Percentiles rank a stretch among this genome's conserved stretches.
Evolutionary conservation across 2,113 vertebrate species (phyloP).

Genomic region (Euleptes europaea): DNA sequence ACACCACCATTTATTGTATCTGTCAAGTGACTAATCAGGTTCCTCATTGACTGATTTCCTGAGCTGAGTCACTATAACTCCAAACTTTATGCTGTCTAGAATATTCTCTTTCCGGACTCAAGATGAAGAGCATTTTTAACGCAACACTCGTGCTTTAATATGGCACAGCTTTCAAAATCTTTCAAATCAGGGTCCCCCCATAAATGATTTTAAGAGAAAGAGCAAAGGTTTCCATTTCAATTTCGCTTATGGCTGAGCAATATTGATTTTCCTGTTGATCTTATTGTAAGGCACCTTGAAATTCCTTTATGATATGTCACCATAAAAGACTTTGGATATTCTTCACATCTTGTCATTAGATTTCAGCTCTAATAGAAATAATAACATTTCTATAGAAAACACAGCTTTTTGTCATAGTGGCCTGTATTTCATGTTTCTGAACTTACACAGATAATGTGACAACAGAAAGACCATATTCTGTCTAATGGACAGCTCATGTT

Average conservation of each 20-base stretch:
- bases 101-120: not conserved
- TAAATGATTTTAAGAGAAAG: slow-evolving; percentile 5
- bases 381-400: not conserved
- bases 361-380: not conserved
- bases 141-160: not conserved
- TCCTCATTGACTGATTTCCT: not conserved
- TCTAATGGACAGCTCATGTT: not conserved
- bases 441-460: not conserved
- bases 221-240: not conserved
- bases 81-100: not conserved
- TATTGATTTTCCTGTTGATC: slow-evolving; percentile 11
- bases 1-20: not conserved
- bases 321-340: slow-evolving; percentile 18
- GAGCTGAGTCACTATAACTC: not conserved
- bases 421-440: not conserved
- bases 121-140: not conserved
- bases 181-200: not conserved
- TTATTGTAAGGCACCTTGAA: slow-evolving; percentile 23
- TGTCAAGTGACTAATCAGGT: not conserved
- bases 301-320: slow-evolving; percentile 1
- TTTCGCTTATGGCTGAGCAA: not conserved
- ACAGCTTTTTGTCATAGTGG: not conserved
- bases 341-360: not conserved
- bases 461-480: not conserved
- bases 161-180: not conserved